Base-by-base conservation (phyloP, 1,140 invertebrate genomes). In the Sycophila sp. region DNA sequence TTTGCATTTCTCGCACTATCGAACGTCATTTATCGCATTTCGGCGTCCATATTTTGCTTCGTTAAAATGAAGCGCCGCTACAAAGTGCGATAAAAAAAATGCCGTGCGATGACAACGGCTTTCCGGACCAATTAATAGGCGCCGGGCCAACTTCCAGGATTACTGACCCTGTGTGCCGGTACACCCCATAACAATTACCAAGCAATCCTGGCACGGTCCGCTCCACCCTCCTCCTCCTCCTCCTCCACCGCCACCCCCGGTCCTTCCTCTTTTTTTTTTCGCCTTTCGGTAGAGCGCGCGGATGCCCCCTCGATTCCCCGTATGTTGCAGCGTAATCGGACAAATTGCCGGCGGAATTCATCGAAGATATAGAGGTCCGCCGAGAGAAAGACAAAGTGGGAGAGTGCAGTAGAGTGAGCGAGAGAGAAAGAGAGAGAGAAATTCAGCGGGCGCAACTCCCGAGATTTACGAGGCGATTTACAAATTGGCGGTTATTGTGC, bases 401-500 rank as follows among this genome's bases (percentile, higher is more conserved):
- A 19, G n/a, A 26, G 15, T n/a, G n/a, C n/a, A n/a, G 36, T 2
- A 55, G 2, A 40, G 47, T 28, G 49, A 17, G 15, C 11, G 11
- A 40, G 42, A 34, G 26, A 38, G 7, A 51, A 26, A 24, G 17
- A 47, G 24, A 40, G 36, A 19, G n/a, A 26, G 15, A 42, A 19
- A 36, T 11, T 17, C 8, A 40, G 26, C 30, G 19, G 38, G 11
- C 26, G 34, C 38, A 30, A 32, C 49, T 45, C 15, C 56, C 75
- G 78, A 84, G 80, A 86, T 85, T 86, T 85, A 86, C 80, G 83
- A 84, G 77, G 80, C 79, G 83, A 86, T 86, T 86, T 84, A 83
- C 83, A 85, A 86, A 86, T 86, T 86, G 83, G 83, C 80, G 84
- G 83, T 85, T 86, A 85, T 86, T 85, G 83, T 83, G 77, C 76